Percentiles rank a stretch among this genome's conserved stretches.
phyloP scores from a whole-genome alignment of 2,888 invertebrate species.

The Drosophila subsilvestris region DNA sequence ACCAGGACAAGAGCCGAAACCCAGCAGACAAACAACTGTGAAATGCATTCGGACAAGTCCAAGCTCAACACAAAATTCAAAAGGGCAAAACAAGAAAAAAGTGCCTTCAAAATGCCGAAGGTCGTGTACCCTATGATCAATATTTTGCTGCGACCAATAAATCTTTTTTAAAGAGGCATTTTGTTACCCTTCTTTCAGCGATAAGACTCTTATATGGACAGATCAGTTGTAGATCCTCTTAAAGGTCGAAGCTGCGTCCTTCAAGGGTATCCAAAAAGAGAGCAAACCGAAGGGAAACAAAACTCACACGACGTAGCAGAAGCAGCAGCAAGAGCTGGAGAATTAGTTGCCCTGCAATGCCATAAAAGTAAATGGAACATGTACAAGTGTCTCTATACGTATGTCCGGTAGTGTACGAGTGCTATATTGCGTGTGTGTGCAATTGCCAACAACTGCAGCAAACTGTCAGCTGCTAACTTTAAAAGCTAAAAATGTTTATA shows the following conservation, averaged over 20 bases:
- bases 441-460: conserved; percentile 33
- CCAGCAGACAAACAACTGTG: conserved; percentile 73
- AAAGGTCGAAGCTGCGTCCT: not conserved
- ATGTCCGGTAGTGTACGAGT: not conserved
- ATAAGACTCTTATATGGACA: not conserved
- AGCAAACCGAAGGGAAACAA: not conserved
- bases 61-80: conserved; percentile 10
- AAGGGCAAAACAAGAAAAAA: not conserved
- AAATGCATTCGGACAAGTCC: conserved; percentile 75
- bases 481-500: conserved; percentile 76
- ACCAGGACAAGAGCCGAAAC: conserved; percentile 20
- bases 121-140: not conserved
- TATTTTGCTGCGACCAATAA: no score
- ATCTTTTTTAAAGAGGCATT: no score
- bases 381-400: conserved; percentile 30
- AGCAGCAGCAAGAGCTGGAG: no score
- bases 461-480: conserved; percentile 69
- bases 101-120: not conserved
- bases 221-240: no score
- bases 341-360: conserved; percentile 42
- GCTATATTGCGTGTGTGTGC: conserved; percentile 12
- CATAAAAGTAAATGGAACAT: conserved; percentile 75
- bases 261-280: not conserved
- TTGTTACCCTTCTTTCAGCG: no score
- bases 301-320: not conserved